Evolutionary conservation across 2,797 vertebrate species (phyloP).

Genomic region (Tragopan temminckii): DNA sequence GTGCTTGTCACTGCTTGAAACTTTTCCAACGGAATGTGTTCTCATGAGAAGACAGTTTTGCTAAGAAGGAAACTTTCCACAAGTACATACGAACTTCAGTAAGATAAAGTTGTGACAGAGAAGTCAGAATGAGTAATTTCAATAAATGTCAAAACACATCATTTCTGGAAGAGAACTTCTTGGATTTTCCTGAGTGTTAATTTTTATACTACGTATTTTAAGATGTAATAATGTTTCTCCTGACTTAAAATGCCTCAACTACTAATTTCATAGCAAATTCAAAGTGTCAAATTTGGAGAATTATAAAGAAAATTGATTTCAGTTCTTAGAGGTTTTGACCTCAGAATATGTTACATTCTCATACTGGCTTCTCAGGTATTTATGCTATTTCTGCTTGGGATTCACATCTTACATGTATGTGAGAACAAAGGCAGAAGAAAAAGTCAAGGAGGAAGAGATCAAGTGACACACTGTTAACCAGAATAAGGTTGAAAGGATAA

Average conservation of each 20-base stretch:
- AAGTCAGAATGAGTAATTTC: background rate
- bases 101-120: background rate
- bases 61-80: background rate
- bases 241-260: background rate
- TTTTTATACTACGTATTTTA: background rate
- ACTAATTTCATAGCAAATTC: background rate
- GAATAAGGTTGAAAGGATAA: background rate
- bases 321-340: background rate
- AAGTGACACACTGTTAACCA: background rate
- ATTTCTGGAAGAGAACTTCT: background rate
- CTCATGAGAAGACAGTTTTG: background rate
- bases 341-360: fast-evolving
- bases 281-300: background rate
- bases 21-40: background rate
- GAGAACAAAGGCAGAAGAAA: background rate
- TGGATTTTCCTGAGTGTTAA: background rate
- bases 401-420: background rate
- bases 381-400: background rate
- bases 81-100: background rate
- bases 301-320: background rate
- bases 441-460: background rate
- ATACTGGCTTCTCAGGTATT: background rate
- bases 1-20: background rate
- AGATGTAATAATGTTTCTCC: background rate
- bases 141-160: background rate